Evolutionary conservation across 2,888 invertebrate genomes (phyloP).

Genomic region (Chrysolina oricalcia): DNA sequence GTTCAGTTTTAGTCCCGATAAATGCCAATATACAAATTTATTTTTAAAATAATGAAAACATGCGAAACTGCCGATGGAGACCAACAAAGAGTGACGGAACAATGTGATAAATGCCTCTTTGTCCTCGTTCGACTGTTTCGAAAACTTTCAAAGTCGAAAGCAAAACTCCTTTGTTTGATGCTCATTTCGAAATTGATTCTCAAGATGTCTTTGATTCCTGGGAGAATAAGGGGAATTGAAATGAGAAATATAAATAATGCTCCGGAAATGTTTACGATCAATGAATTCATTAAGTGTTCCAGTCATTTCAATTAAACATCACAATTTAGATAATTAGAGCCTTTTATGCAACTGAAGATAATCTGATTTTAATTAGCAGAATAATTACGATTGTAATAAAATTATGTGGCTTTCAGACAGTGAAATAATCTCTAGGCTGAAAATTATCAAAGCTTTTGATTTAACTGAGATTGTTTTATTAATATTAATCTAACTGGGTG

Average conservation of each 20-base stretch:
- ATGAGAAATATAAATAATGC: constrained; percentile 11
- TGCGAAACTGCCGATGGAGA: background rate
- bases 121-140: constrained; percentile 13
- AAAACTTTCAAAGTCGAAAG: constrained; percentile 9
- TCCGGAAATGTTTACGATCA: constrained; percentile 16
- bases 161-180: constrained; percentile 2
- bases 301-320: background rate
- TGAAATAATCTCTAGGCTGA: too few relatives aligned
- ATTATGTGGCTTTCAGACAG: too few relatives aligned
- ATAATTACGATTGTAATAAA: background rate
- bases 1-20: background rate
- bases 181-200: constrained; percentile 10
- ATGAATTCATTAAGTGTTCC: constrained; percentile 18
- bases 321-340: constrained; percentile 6
- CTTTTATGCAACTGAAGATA: background rate
- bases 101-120: constrained; percentile 15
- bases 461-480: too few relatives aligned
- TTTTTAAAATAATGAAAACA: constrained; percentile 6
- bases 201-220: background rate
- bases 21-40: background rate
- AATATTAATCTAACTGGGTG: too few relatives aligned
- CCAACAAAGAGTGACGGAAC: constrained; percentile 1
- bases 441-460: too few relatives aligned
- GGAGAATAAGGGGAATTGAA: constrained; percentile 2
- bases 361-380: background rate